Evolutionary conservation across 2,113 vertebrate genomes (phyloP).

Genomic region (Azemiops feae): DNA sequence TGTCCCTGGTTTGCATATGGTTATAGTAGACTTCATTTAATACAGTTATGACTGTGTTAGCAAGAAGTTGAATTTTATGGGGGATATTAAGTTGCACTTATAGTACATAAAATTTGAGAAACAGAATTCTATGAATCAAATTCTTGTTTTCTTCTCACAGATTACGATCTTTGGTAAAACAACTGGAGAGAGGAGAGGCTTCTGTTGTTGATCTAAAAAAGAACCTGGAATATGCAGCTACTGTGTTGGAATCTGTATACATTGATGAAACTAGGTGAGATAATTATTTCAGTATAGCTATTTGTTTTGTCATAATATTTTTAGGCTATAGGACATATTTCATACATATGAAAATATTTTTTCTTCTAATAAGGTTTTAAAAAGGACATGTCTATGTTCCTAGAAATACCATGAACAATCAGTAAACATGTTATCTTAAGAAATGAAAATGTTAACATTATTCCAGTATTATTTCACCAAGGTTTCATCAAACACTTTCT

Average conservation of each 20-base stretch:
- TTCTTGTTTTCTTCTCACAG: conserved; percentile 71
- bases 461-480: background rate
- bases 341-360: background rate
- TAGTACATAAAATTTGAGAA: background rate
- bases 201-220: conserved; percentile 94
- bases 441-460: background rate
- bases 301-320: background rate
- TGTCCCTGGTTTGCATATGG: background rate
- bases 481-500: background rate
- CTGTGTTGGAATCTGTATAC: conserved; percentile 95
- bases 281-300: background rate
- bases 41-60: background rate
- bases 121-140: conserved; percentile 25
- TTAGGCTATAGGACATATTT: background rate
- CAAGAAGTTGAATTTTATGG: background rate
- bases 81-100: conserved; percentile 1
- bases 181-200: conserved; percentile 93
- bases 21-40: background rate
- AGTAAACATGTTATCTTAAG: background rate
- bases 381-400: background rate
- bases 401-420: background rate
- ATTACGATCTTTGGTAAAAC: conserved; percentile 93
- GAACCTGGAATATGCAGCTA: conserved; percentile 95
- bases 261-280: conserved; percentile 93
- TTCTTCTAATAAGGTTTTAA: background rate